Evolutionary conservation across 2,113 vertebrate species (phyloP).

Genomic region (Tenebrosternarchus preto): DNA sequence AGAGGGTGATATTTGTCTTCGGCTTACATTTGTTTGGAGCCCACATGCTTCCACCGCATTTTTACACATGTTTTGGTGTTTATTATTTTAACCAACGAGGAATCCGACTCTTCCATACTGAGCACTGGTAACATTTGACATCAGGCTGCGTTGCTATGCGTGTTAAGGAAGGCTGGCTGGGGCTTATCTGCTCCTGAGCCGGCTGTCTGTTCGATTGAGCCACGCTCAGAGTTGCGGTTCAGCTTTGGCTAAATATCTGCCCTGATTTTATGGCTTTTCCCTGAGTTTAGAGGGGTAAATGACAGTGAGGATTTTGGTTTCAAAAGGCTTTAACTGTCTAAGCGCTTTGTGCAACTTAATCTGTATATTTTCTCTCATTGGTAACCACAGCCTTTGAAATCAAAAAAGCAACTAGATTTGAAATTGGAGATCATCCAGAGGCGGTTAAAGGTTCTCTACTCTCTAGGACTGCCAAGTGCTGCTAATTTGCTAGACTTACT

Average conservation of each 20-base stretch:
- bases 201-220: neutral
- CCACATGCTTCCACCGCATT: neutral
- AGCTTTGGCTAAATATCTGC: neutral
- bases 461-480: neutral
- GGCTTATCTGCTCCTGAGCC: neutral
- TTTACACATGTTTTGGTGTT: neutral
- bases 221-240: too few species aligned
- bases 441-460: neutral
- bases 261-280: conserved; percentile 17
- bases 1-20: neutral
- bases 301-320: neutral
- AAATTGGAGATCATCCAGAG: conserved; percentile 13
- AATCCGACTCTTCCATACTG: neutral
- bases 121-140: neutral
- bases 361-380: conserved; percentile 8
- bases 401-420: conserved; percentile 8
- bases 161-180: neutral
- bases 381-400: conserved; percentile 11
- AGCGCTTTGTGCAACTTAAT: conserved; percentile 1
- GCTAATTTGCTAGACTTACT: neutral
- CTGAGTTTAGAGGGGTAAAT: neutral
- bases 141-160: neutral
- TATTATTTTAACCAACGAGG: neutral
- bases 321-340: neutral
- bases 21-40: neutral